Conservation (phyloP, 2,797 vertebrate genomes). For the Arvicola amphibius region DNA sequence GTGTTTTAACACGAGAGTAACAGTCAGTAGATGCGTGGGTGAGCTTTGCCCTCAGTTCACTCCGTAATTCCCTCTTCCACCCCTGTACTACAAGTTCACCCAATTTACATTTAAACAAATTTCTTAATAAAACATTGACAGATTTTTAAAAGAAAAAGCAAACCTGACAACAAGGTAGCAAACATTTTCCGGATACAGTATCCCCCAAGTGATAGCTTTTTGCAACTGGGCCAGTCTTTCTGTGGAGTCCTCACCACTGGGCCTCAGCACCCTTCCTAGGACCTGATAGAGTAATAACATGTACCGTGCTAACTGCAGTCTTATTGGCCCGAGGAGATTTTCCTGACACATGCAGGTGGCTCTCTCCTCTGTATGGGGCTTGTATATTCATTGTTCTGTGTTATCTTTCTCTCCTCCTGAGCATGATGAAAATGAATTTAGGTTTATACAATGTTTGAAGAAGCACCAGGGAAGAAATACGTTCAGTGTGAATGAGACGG, state of each 20-base stretch:
- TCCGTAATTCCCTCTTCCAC: not conserved
- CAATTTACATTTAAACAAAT: not conserved
- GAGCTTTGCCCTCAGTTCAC: not conserved
- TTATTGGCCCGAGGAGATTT: not conserved
- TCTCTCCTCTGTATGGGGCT: slow-evolving; percentile 20
- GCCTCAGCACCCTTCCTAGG: not conserved
- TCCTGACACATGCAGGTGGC: not conserved
- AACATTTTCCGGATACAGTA: not conserved
- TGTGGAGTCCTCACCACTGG: not conserved
- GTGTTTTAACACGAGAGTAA: not conserved
- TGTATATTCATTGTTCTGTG: slow-evolving; percentile 27
- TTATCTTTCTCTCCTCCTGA: slow-evolving; percentile 60
- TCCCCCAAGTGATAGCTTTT: not conserved
- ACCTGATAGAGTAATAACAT: not conserved
- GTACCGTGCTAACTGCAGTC: not conserved
- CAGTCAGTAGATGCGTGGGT: not conserved
- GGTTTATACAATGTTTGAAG: slow-evolving; percentile 70
- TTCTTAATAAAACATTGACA: not conserved
- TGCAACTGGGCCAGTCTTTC: not conserved
- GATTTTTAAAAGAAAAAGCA: not conserved
- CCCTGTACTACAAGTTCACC: not conserved
- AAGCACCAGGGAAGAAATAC: not conserved
- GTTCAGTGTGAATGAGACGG: slow-evolving; percentile 43
- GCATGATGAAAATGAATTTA: slow-evolving; percentile 67
- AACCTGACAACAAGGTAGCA: too few species aligned